Base-by-base conservation (phyloP, 1,140 invertebrate genomes). In the Cyrtorhinus lividipennis region DNA sequence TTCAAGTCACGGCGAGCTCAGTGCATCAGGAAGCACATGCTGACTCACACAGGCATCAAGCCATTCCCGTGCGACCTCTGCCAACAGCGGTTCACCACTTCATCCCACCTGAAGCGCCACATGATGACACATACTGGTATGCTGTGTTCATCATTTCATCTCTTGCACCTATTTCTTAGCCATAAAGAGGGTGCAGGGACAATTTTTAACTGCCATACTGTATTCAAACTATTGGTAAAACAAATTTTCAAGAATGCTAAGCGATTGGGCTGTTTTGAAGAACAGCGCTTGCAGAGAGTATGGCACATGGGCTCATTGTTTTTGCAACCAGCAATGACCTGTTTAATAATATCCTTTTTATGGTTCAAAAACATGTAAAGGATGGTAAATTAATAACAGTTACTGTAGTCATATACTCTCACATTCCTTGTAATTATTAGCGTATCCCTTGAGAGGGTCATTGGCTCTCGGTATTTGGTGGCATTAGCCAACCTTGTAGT, bases 61-160 rank as follows among this genome's bases (percentile, higher is more conserved):
- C 80, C 80, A 0, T 82, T 80, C 30, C 72, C 79, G 15, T 81
- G 80, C 67, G 75, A 79, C 68, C 79, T 80, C 62, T 79, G 78
- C 66, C 66, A 64, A 0, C 70, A 69, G 30, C 70, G 66, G n/a
- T 65, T 65, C 60, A 63, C 69, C 0, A 70, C 72, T 25, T 71
- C 71, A 12, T 69, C 70, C 20, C 68, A 71, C 2, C 66, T 76
- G 8, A 67, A 75, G 58, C 75, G 74, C 46, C 77, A 78, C 57
- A 70, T 73, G 3, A 68, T 61, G 30, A 70, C 70, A 1, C 77
- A 79, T 60, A 70, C 68, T 12, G 69, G 68, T 38, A 38, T 8
- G 30, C n/a, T 8, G 15, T 38, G 30, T 38, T 38, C 5, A 38
- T n/a, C n/a, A 38, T 8, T 38, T 38, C 5, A 38, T 38, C 15